Evolutionary conservation across 2,888 invertebrate species (phyloP).

Genomic region (Syrista parreyssii): DNA sequence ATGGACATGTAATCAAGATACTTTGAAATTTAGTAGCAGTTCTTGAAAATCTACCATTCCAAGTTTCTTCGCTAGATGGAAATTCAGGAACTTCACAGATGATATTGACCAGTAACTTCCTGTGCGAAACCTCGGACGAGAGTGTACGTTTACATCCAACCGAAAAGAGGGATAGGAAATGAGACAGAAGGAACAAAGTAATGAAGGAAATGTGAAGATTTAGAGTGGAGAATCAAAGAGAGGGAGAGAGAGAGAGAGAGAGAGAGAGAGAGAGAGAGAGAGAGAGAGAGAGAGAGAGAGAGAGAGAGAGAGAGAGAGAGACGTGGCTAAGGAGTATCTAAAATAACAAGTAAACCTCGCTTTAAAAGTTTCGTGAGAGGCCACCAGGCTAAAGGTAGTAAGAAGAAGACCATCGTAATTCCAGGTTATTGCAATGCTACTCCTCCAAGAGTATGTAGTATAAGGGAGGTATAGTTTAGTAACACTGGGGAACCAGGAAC

Average conservation of each 20-base stretch:
- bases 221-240: background rate
- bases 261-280: too few relatives aligned
- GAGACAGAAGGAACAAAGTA: background rate
- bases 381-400: conserved; percentile 8
- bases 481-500: conserved; percentile 14
- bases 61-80: background rate
- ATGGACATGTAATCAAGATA: conserved; percentile 31
- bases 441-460: conserved; percentile 22
- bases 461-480: conserved; percentile 28
- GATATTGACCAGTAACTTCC: background rate
- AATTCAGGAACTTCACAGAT: background rate
- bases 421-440: conserved; percentile 5
- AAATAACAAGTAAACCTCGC: background rate
- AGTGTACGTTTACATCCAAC: background rate
- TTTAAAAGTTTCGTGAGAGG: background rate
- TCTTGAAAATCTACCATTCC: background rate
- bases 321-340: background rate
- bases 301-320: too few relatives aligned
- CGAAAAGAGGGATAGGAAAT: background rate
- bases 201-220: background rate
- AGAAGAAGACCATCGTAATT: conserved; percentile 1
- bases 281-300: too few relatives aligned
- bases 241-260: too few relatives aligned
- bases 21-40: conserved; percentile 35
- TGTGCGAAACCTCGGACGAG: background rate